A percentile compares a stretch with the other conserved stretches of the same genome.
Conservation (phyloP, 2,888 invertebrate genomes). For the Steromphala cineraria region DNA sequence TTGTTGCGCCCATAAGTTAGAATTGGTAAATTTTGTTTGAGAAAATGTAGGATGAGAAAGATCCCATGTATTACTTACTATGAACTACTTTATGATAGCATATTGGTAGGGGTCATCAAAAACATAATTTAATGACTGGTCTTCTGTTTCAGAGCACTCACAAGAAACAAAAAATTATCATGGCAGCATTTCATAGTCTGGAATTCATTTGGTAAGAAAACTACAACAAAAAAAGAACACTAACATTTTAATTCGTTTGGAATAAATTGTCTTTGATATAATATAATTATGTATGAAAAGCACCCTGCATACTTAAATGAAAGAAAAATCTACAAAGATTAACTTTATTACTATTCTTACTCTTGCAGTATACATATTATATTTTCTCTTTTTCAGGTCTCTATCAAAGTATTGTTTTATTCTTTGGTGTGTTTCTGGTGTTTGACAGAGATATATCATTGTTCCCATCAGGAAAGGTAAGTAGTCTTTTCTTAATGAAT, state of each 20-base stretch:
- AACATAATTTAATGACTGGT: background rate
- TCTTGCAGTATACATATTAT: background rate
- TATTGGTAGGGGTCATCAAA: no score
- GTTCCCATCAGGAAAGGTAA: slow-evolving; percentile 62
- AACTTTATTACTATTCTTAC: background rate
- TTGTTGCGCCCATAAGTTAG: no score
- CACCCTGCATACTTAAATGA: no score
- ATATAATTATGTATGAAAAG: no score
- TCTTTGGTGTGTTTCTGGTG: slow-evolving; percentile 70
- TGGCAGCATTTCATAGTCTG: slow-evolving; percentile 79
- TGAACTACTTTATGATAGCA: no score
- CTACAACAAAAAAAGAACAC: background rate
- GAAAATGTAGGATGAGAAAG: no score
- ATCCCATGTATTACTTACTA: no score
- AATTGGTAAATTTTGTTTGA: no score
- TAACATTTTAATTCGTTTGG: no score
- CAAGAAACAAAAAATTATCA: slow-evolving; percentile 81
- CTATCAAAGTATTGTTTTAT: slow-evolving; percentile 73
- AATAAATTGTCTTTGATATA: no score
- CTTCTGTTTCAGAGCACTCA: slow-evolving; percentile 64
- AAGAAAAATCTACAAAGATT: no score
- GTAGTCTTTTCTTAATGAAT: no score
- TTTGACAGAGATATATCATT: slow-evolving; percentile 53
- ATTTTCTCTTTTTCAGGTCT: slow-evolving; percentile 68
- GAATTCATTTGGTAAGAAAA: slow-evolving; percentile 63